A percentile compares a stretch with the other conserved stretches of the same genome.
Conservation (phyloP, 2,797 vertebrate genomes). For the Lycodopsis pacificus region DNA sequence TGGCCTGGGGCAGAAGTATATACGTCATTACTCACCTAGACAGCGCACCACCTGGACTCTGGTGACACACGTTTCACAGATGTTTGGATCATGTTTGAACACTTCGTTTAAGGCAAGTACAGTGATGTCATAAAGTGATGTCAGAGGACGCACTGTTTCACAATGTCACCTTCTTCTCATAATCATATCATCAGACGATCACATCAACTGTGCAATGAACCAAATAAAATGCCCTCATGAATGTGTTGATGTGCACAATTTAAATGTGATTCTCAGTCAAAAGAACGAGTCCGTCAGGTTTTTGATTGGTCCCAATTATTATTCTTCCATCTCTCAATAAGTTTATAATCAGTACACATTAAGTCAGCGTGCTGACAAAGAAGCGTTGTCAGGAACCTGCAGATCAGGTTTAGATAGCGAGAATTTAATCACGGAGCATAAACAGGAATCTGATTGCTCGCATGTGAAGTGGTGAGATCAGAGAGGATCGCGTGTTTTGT, state of each 20-base stretch:
- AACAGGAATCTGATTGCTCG: constrained; percentile 35
- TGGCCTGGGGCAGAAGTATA: constrained; percentile 32
- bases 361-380: constrained; percentile 2
- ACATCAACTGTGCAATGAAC: background rate
- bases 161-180: background rate
- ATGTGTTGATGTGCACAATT: background rate
- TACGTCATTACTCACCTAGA: constrained; percentile 51
- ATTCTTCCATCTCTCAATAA: background rate
- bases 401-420: constrained; percentile 41
- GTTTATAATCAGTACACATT: constrained; percentile 11
- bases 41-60: constrained; percentile 68
- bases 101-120: constrained; percentile 14
- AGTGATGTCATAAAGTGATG: background rate
- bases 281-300: constrained; percentile 20
- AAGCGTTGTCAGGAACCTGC: constrained; percentile 44
- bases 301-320: constrained; percentile 34
- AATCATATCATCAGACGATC: background rate
- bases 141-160: background rate
- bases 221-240: background rate
- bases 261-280: background rate
- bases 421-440: constrained; percentile 7
- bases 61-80: constrained; percentile 50
- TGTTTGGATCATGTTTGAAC: constrained; percentile 45
- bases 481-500: constrained; percentile 8
- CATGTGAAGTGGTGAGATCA: constrained; percentile 34